Percentiles rank a stretch among this genome's conserved stretches.
Evolutionary conservation across 2,888 invertebrate species (phyloP).

Genomic region (Patella ulyssiponensis): DNA sequence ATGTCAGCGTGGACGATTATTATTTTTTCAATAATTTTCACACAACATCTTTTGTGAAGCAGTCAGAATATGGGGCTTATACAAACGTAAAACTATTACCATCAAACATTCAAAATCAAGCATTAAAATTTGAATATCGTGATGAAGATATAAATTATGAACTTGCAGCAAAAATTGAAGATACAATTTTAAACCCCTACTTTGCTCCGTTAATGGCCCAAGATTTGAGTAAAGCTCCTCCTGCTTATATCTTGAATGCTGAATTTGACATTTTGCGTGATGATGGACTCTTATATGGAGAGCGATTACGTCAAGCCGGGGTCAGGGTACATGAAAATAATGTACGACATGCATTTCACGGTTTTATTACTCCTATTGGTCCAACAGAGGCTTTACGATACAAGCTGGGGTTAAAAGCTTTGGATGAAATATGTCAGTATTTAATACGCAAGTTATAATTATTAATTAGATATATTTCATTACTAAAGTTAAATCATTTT

Average conservation of each 20-base stretch:
- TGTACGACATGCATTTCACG: background rate
- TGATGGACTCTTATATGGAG: slow-evolving; percentile 44
- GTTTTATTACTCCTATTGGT: background rate
- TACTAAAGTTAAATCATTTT: too few species aligned
- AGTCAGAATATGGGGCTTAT: slow-evolving; percentile 19
- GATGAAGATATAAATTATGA: slow-evolving; percentile 14
- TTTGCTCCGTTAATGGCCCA: slow-evolving; percentile 42
- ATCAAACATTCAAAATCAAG: slow-evolving; percentile 52
- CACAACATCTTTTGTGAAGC: slow-evolving; percentile 26
- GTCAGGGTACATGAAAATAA: background rate
- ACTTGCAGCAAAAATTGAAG: slow-evolving; percentile 7
- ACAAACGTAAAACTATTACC: slow-evolving; percentile 32
- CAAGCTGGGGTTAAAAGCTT: background rate
- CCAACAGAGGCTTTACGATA: background rate
- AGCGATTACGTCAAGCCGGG: slow-evolving; percentile 36
- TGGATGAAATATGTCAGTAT: background rate
- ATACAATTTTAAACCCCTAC: slow-evolving; percentile 34
- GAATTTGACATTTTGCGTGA: slow-evolving; percentile 47
- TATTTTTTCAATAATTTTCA: slow-evolving; percentile 31
- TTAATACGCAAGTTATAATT: background rate
- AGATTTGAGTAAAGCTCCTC: slow-evolving; percentile 39
- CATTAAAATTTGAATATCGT: background rate
- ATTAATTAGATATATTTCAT: too few species aligned
- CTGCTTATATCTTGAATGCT: slow-evolving; percentile 41
- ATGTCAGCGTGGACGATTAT: background rate